Base-by-base conservation (phyloP, 2,113 vertebrate genomes). In the Axis porcinus region DNA sequence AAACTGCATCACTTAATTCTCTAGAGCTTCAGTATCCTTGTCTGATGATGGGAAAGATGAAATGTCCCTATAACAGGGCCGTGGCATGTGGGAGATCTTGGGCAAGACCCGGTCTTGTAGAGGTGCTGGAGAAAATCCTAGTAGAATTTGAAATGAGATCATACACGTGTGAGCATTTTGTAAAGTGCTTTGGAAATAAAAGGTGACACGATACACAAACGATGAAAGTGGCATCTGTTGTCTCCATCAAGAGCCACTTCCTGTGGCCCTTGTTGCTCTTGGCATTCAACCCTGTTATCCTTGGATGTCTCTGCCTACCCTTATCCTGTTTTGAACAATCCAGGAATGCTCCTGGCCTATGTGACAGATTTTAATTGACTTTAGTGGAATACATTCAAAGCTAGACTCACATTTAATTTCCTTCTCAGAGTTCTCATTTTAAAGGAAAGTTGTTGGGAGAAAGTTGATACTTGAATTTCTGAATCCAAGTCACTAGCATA, bases 391-490 rank as follows among this genome's bases (percentile, higher is more conserved):
- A 33, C 21, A 12, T 40, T 16, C 67, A 36, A 64, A 57, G n/a
- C 57, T 64, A 86, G 52, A 54, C n/a, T 85, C 85, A 64, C 0
- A 6, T 89, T 93, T 86, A 23, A 85, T 96, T 95, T 97, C 83
- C 89, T 93, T 57, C 52, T 30, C 47, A 52, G 86, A 55, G 91
- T 89, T 64, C 95, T 91, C 45, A 55, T 50, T 81, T 94, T 93
- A 62, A 92, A 95, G 57, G 64, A n/a, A 86, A 79, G 40, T 93
- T 74, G 50, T 94, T 62, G 62, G 89, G 36, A 90, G 86, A 62
- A 91, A 91, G 88, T 43, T 84, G 96, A 60, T 30, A 33, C 81
- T 88, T 50, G 21, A 27, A 43, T 96, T 96, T 97, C 70, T 60
- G 82, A 79, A n/a, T 70, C 76, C 8, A 28, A 13, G 50, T 57